Percentiles rank a stretch among this genome's conserved stretches.
These are phyloP conservation scores for Podocnemis expansa DNA, from an alignment of 2,113 vertebrate species.

Conservation along the genomic window DNA sequence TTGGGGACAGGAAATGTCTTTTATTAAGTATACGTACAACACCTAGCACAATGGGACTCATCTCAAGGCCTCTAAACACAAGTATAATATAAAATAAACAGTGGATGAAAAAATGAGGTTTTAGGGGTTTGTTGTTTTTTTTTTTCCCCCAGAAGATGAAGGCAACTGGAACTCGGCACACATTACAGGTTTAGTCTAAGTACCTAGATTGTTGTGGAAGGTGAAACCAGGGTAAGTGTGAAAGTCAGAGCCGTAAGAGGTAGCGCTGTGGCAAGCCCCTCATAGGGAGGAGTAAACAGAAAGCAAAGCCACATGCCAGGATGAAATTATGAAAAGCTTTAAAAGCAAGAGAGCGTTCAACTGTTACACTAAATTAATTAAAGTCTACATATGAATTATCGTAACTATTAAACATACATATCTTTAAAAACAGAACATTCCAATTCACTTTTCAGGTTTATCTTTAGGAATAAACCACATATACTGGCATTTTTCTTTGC, in stretches of 20 bases:
- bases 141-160: neutral
- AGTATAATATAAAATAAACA: neutral
- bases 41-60: neutral
- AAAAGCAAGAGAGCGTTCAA: neutral
- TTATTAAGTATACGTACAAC: rapidly evolving
- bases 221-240: neutral
- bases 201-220: neutral
- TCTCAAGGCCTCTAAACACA: rapidly evolving
- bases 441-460: neutral
- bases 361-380: neutral
- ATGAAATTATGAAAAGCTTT: neutral
- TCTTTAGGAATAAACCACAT: neutral
- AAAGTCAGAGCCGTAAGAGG: neutral
- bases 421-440: neutral
- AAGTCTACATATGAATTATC: neutral
- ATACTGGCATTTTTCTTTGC: neutral
- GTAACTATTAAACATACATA: neutral
- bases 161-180: neutral
- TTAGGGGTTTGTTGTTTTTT: neutral
- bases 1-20: neutral
- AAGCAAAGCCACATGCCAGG: neutral
- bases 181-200: neutral
- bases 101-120: neutral
- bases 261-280: neutral
- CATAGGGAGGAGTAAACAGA: neutral